Base-by-base conservation (phyloP, 2,888 invertebrate species). In the Xestia xanthographa region DNA sequence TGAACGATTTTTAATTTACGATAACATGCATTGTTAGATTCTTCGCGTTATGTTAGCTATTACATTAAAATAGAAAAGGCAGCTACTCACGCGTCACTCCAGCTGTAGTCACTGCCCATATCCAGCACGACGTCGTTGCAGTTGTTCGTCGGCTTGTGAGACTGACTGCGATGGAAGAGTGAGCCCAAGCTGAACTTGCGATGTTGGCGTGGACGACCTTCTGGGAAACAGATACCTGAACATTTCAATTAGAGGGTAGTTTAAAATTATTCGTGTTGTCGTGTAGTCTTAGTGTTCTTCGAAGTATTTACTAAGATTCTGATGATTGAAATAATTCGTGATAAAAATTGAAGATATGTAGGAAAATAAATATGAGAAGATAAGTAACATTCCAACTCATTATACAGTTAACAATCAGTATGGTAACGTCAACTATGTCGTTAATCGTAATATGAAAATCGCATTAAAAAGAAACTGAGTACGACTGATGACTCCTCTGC, bases 131-230 rank as follows among this genome's bases (percentile, higher is more conserved):
- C 94, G 9, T 96, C 96, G 50, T 92, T 95, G 89, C 94, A 94
- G 81, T 92, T 93, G 72, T 87, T 90, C 0, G 94, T 82, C 0
- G 93, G 89, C 60, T 94, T 95, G 50, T 92, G 91, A 0, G 90
- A 80, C 4, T 90, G n/a, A 56, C 90, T 82, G 71, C 92, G 84
- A 79, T 94, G 93, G 87, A 97, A 96, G 83, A 96, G 93, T 0
- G 97, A 96, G 0, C 97, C 97, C 67, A 97, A 87, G 75, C 96
- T 96, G 86, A 97, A 97, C 80, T 97, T 96, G 72, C 97, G 95
- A 53, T 95, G 95, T 58, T 96, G 95, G 1, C 94, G 92, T 53
- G 91, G 91, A 8, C 92, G 89, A 20, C 79, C 79, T 80, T 92
- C 93, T 91, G 86, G 41, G 63, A 84, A 84, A 72, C 63, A 73